These are phyloP conservation scores for Daboia siamensis DNA, from an alignment of 2,113 vertebrate genomes.

Conservation along the genomic window DNA sequence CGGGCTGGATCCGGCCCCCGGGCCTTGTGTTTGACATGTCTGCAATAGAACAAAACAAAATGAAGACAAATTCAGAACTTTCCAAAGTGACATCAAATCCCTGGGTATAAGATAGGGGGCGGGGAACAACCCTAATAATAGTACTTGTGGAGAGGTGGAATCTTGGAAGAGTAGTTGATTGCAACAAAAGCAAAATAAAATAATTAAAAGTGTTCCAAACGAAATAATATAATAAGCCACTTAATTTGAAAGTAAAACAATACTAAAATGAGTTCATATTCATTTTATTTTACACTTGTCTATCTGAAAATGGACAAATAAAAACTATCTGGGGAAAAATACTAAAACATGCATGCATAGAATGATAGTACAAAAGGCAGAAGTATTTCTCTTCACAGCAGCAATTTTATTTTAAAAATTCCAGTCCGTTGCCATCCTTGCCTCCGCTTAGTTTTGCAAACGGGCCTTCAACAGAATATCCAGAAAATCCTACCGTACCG, in stretches of 20 bases:
- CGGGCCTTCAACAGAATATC: neutral
- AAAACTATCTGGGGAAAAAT: neutral
- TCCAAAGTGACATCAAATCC: neutral
- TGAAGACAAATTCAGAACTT: neutral
- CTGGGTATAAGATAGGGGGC: neutral
- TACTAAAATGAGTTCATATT: neutral
- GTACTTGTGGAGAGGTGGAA: accelerated
- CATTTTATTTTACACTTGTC: neutral
- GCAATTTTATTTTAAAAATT: neutral
- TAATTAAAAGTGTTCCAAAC: neutral
- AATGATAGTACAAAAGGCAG: neutral
- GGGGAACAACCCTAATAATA: neutral
- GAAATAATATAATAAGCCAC: neutral
- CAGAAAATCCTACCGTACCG: neutral
- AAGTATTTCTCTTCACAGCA: neutral
- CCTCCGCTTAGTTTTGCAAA: neutral
- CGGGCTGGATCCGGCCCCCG: no score
- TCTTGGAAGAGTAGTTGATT: neutral
- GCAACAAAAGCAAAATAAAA: neutral
- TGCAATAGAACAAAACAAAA: neutral
- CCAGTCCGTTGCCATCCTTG: neutral
- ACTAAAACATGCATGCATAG: neutral
- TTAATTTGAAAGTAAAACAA: neutral
- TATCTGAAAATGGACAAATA: neutral
- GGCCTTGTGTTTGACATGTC: no score